Evolutionary conservation across 2,113 vertebrate species (phyloP).

Genomic region (Sebastes schlegelii): DNA sequence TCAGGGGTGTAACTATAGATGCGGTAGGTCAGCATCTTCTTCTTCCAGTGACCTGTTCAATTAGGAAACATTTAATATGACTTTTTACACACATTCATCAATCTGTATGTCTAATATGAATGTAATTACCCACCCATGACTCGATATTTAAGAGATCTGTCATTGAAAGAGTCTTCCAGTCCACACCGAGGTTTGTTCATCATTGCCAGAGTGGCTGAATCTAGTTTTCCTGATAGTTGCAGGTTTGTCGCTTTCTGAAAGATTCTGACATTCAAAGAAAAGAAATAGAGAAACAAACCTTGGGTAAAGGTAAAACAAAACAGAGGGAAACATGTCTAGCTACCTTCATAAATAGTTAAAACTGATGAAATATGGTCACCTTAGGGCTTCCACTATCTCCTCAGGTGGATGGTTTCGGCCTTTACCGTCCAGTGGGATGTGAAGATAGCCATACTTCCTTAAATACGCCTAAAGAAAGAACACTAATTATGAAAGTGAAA

Average conservation of each 20-base stretch:
- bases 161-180: constrained; percentile 84
- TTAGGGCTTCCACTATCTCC: constrained; percentile 80
- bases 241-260: constrained; percentile 85
- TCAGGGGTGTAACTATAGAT: constrained; percentile 85
- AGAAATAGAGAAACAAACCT: neutral
- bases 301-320: neutral
- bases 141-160: constrained; percentile 82
- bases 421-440: constrained; percentile 80
- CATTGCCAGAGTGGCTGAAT: constrained; percentile 79
- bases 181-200: constrained; percentile 89
- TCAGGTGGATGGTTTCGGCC: constrained; percentile 66
- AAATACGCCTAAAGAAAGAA: constrained; percentile 78
- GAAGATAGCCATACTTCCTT: constrained; percentile 85
- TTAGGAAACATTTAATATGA: neutral
- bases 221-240: constrained; percentile 80
- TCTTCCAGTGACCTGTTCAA: constrained; percentile 86
- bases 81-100: neutral
- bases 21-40: constrained; percentile 87
- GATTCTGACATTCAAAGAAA: constrained; percentile 53
- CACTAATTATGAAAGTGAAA: neutral
- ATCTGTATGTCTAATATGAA: neutral
- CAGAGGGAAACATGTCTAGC: neutral
- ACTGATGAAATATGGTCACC: constrained; percentile 67
- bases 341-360: neutral
- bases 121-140: constrained; percentile 81